phyloP scores from a whole-genome alignment of 1,140 invertebrate species.

The Anastrepha obliqua region DNA sequence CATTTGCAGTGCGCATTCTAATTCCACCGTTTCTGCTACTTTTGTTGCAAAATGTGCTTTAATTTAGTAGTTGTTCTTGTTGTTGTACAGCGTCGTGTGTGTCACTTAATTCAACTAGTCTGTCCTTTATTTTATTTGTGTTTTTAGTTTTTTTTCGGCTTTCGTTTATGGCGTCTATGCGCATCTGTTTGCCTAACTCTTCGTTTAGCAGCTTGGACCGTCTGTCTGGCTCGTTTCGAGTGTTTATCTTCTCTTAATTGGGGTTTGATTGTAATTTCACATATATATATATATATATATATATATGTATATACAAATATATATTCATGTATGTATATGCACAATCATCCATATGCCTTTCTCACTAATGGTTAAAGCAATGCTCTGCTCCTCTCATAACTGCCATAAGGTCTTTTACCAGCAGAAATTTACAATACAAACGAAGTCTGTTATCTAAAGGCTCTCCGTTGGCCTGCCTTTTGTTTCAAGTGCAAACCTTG shows the following conservation, averaged over 20 bases:
- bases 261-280: constrained; percentile 32
- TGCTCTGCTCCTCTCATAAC: neutral
- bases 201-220: neutral
- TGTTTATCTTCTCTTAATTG: constrained; percentile 55
- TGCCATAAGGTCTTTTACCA: constrained; percentile 10
- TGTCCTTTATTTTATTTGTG: constrained; percentile 12
- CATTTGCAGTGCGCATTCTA: neutral
- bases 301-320: neutral
- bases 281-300: neutral
- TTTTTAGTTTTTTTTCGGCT: neutral
- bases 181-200: constrained; percentile 4
- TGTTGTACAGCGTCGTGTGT: neutral
- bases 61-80: neutral
- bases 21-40: constrained; percentile 5
- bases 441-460: neutral
- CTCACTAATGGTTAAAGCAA: neutral
- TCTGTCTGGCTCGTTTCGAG: neutral
- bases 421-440: neutral
- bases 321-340: neutral
- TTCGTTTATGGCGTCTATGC: constrained; percentile 9
- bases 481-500: neutral
- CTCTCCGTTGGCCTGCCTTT: constrained; percentile 36
- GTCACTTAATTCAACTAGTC: neutral
- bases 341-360: neutral
- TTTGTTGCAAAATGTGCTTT: constrained; percentile 26